Conservation (phyloP, 2,888 invertebrate genomes). For the Spodoptera exigua region DNA sequence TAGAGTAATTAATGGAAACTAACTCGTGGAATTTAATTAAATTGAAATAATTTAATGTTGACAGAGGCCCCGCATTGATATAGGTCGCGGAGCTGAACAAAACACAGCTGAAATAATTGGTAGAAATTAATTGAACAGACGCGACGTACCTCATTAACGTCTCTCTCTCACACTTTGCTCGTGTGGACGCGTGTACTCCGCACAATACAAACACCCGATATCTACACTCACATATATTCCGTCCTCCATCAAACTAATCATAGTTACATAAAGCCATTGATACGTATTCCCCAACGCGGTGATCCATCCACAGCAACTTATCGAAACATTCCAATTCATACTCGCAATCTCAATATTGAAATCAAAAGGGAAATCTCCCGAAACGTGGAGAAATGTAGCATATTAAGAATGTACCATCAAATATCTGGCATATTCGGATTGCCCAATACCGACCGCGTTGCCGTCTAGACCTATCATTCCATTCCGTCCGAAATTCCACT, state of each 20-base stretch:
- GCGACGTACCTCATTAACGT: conserved; percentile 43
- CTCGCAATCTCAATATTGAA: conserved; percentile 25
- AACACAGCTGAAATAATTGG: conserved; percentile 59
- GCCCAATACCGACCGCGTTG: conserved; percentile 34
- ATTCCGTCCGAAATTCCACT: conserved; percentile 56
- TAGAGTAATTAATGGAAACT: conserved; percentile 57
- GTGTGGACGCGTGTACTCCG: conserved; percentile 1
- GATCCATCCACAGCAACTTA: conserved; percentile 21
- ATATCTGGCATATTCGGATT: conserved; percentile 35
- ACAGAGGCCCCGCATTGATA: conserved; percentile 58
- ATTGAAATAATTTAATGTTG: conserved; percentile 66
- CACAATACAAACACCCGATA: not conserved
- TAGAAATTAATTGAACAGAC: conserved; percentile 52
- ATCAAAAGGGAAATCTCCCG: conserved; percentile 17
- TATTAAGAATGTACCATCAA: conserved; percentile 46
- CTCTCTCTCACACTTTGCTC: conserved; percentile 21
- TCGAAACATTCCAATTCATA: conserved; percentile 30
- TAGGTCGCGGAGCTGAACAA: conserved; percentile 48
- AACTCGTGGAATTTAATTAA: conserved; percentile 65
- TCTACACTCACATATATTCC: not conserved
- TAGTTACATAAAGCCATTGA: not conserved
- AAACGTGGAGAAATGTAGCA: conserved; percentile 28
- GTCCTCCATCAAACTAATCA: not conserved
- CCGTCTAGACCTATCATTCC: conserved; percentile 56
- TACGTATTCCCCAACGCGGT: conserved; percentile 6